These are phyloP conservation scores for Diaphora mendica DNA, from an alignment of 2,888 invertebrate genomes.

Conservation along the genomic window DNA sequence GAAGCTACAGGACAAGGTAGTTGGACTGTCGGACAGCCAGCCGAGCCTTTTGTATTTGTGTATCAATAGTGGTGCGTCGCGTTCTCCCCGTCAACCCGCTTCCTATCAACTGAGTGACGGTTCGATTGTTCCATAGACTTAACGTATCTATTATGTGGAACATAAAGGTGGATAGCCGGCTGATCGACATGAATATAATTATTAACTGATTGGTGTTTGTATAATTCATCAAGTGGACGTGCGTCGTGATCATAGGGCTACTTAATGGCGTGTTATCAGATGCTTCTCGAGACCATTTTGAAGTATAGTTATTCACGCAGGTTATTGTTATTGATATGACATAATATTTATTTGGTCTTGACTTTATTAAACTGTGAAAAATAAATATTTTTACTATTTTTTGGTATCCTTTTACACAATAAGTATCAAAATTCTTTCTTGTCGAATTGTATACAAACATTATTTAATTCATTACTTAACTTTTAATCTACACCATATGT, in stretches of 20 bases:
- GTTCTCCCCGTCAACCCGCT: slow-evolving; percentile 48
- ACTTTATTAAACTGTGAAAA: slow-evolving; percentile 19
- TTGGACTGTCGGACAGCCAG: slow-evolving; percentile 59
- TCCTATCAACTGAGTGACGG: slow-evolving; percentile 68
- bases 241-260: slow-evolving; percentile 72
- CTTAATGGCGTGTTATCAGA: slow-evolving; percentile 80
- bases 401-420: neutral
- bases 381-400: neutral
- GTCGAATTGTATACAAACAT: neutral
- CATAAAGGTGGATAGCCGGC: slow-evolving; percentile 80
- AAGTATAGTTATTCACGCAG: slow-evolving; percentile 67
- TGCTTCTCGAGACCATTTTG: slow-evolving; percentile 66
- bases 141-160: slow-evolving; percentile 86
- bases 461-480: neutral
- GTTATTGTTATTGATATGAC: slow-evolving; percentile 65
- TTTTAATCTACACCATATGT: neutral
- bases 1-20: slow-evolving; percentile 55
- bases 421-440: neutral
- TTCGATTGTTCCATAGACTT: slow-evolving; percentile 82
- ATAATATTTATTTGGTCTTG: slow-evolving; percentile 65
- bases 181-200: slow-evolving; percentile 86
- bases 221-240: slow-evolving; percentile 81
- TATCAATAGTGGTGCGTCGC: slow-evolving; percentile 38
- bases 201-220: slow-evolving; percentile 86
- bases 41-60: slow-evolving; percentile 45